Evolutionary conservation across 1,140 invertebrate genomes (phyloP).

Genomic region (Drosophila mayri): DNA sequence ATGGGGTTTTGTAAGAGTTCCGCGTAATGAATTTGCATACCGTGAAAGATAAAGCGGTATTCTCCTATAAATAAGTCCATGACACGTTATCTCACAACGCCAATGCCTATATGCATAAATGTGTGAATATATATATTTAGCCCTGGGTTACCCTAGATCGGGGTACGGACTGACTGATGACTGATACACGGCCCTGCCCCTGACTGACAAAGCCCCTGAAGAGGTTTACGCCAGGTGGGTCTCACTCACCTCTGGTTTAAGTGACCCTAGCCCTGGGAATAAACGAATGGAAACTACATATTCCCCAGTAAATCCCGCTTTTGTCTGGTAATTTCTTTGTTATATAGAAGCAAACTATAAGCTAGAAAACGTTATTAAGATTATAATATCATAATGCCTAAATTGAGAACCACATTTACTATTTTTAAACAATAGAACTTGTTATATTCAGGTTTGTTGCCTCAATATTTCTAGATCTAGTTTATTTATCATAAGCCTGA

Average conservation of each 20-base stretch:
- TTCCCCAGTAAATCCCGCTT: neutral
- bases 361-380: neutral
- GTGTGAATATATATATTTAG: conserved; percentile 1
- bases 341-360: neutral
- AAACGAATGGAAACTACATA: conserved; percentile 1
- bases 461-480: conserved; percentile 24
- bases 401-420: neutral
- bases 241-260: conserved; percentile 10
- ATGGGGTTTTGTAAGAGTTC: conserved; percentile 49
- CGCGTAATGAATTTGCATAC: conserved; percentile 54
- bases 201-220: conserved; percentile 29
- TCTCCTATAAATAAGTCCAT: conserved; percentile 37
- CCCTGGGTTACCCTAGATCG: conserved; percentile 11
- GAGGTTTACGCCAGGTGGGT: conserved; percentile 36
- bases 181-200: conserved; percentile 31
- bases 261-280: conserved; percentile 30
- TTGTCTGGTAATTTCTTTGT: neutral
- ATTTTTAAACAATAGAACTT: conserved; percentile 10
- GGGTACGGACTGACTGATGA: conserved; percentile 10
- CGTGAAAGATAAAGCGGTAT: conserved; percentile 41
- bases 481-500: conserved; percentile 23
- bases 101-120: conserved; percentile 5
- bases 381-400: neutral
- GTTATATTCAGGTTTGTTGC: conserved; percentile 24
- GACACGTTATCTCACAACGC: conserved; percentile 30